A percentile compares a stretch with the other conserved stretches of the same genome.
phyloP scores from a whole-genome alignment of 1,140 invertebrate genomes.

The Pogonognathellus flavescens region DNA sequence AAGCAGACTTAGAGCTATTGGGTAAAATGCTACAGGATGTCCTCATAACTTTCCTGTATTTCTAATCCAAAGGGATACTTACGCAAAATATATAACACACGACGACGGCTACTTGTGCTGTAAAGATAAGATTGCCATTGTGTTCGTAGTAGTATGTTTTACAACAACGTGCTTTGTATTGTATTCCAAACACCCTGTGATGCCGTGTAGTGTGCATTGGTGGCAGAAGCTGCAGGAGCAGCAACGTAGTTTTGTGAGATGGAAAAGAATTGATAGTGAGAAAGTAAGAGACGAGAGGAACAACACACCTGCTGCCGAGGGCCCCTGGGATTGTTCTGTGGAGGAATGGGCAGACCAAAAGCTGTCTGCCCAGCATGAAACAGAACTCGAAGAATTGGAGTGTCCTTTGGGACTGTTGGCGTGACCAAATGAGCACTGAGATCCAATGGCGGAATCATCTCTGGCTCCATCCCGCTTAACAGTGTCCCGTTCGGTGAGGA shows the following conservation, averaged over 20 bases:
- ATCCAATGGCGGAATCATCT: slow-evolving; percentile 74
- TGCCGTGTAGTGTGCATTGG: not conserved
- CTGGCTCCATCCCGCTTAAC: slow-evolving; percentile 54
- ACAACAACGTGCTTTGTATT: no score
- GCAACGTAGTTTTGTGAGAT: no score
- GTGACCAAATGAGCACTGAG: slow-evolving; percentile 92
- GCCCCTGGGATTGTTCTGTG: slow-evolving; percentile 55
- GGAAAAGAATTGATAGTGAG: not conserved
- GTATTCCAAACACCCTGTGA: not conserved
- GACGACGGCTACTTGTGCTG: not conserved
- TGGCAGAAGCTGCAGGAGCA: not conserved
- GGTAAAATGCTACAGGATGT: slow-evolving; percentile 3
- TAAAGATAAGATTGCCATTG: no score
- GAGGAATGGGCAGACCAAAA: slow-evolving; percentile 69
- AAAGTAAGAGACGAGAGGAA: not conserved
- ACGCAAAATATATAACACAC: not conserved
- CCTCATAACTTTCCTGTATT: not conserved
- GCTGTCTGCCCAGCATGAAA: slow-evolving; percentile 84
- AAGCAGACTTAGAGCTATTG: not conserved
- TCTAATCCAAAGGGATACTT: not conserved
- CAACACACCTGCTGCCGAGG: slow-evolving; percentile 74
- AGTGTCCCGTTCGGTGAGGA: slow-evolving; percentile 59
- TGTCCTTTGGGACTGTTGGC: slow-evolving; percentile 84
- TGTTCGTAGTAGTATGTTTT: no score
- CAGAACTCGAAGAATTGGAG: slow-evolving; percentile 86